Percentiles rank a stretch among this genome's conserved stretches.
Conservation (phyloP, 1,140 invertebrate genomes). For the Rhyacophila brunnea region DNA sequence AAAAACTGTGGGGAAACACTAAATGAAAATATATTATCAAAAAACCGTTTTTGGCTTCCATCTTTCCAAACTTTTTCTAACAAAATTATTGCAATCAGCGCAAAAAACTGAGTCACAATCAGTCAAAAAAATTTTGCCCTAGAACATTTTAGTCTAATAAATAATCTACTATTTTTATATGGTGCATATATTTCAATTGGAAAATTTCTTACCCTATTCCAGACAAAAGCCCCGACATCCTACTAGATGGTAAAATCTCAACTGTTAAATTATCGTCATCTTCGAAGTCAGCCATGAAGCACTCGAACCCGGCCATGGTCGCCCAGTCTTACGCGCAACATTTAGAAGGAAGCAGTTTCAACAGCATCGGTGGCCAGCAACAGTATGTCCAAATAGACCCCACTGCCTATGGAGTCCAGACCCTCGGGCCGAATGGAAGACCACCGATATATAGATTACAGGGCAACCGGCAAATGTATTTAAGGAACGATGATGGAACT, state of each 20-base stretch:
- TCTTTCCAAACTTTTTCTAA: too few relatives aligned
- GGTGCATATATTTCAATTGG: too few relatives aligned
- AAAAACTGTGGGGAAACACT: too few relatives aligned
- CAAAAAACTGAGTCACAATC: too few relatives aligned
- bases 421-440: not conserved
- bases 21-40: too few relatives aligned
- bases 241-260: constrained; percentile 28
- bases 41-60: too few relatives aligned
- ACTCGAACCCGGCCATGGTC: not conserved
- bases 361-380: not conserved
- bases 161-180: too few relatives aligned
- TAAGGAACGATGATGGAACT: not conserved
- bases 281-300: not conserved
- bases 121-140: too few relatives aligned
- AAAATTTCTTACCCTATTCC: too few relatives aligned
- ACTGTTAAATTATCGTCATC: too few relatives aligned
- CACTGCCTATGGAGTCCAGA: constrained; percentile 17
- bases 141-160: too few relatives aligned
- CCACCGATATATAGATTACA: constrained; percentile 9
- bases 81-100: too few relatives aligned
- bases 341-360: constrained; percentile 2
- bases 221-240: constrained; percentile 34
- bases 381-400: constrained; percentile 32
- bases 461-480: constrained; percentile 4
- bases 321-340: not conserved